A percentile compares a stretch with the other conserved stretches of the same genome.
phyloP scores from a whole-genome alignment of 2,888 invertebrate species.

The Pediacus dermestoides region DNA sequence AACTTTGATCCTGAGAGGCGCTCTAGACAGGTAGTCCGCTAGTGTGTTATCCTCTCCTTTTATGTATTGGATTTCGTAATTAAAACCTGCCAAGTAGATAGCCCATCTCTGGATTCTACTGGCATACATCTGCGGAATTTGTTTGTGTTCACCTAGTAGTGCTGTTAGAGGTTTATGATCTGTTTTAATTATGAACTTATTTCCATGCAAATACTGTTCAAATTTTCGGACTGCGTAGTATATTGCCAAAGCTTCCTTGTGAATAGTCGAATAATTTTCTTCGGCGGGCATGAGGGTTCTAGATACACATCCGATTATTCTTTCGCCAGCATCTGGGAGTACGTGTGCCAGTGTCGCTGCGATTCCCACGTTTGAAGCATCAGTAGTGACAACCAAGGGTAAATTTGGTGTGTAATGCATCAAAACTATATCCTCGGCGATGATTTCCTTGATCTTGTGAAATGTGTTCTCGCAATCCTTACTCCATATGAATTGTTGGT shows the following conservation, averaged over 20 bases:
- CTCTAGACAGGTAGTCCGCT: slow-evolving; percentile 16
- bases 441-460: slow-evolving; percentile 4
- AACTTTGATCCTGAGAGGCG: slow-evolving; percentile 6
- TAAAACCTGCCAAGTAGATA: slow-evolving; percentile 20
- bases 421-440: slow-evolving; percentile 2
- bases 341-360: slow-evolving; percentile 6
- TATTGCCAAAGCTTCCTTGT: slow-evolving; percentile 36
- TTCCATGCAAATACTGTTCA: slow-evolving; percentile 11
- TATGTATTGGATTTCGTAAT: slow-evolving; percentile 18
- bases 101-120: slow-evolving; percentile 39
- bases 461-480: slow-evolving; percentile 10
- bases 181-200: slow-evolving; percentile 15
- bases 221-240: slow-evolving; percentile 20
- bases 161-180: slow-evolving; percentile 8
- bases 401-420: slow-evolving; percentile 7
- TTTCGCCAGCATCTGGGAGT: slow-evolving; percentile 3
- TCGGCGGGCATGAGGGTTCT: slow-evolving; percentile 4
- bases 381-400: slow-evolving; percentile 10
- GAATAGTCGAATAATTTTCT: neutral
- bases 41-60: slow-evolving; percentile 15
- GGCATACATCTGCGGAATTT: slow-evolving; percentile 38
- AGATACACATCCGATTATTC: slow-evolving; percentile 3
- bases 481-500: slow-evolving; percentile 8
- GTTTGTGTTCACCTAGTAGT: slow-evolving; percentile 32
- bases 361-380: slow-evolving; percentile 10